Evolutionary conservation across 2,888 invertebrate species (phyloP), one percentile per base, ranked within the genome.

Genomic region (Germaria angustata): DNA sequence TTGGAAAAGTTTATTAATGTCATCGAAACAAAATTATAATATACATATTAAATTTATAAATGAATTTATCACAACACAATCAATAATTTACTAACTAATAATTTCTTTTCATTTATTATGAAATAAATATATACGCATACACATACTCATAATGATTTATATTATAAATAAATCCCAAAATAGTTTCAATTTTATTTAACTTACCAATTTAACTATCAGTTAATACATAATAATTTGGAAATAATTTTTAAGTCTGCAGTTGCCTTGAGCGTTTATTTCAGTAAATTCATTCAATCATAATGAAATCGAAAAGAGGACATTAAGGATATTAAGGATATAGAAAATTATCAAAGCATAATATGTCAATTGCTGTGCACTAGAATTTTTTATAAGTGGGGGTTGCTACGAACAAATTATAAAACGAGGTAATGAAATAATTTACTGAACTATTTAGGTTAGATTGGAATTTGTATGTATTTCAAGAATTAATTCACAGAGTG

Each of bases 271-370:
- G 24, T 49, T 34, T n/a, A 15, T 20, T 28, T 15, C 9, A 13
- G 32, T 13, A 32, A 53, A 53, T 32, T 17, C 17, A 15, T 32
- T 28, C 1, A 2, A 15, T 32, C 17, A 17, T 8, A 46, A 46
- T 20, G 9, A 46, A 46, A 46, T 28, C 15, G 4, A n/a, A n/a
- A n/a, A n/a, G n/a, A n/a, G n/a, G n/a, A n/a, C n/a, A n/a, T n/a
- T n/a, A n/a, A n/a, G n/a, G n/a, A n/a, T n/a, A n/a, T n/a, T n/a
- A n/a, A n/a, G 2, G 8, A 24, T 22, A 41, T 2, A 1, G n/a
- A 20, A 20, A 57, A 39, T 22, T 36, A 39, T 59, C 24, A 24
- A 59, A 59, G 24, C 59, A 15, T 41, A 59, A 59, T 59, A 41
- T 59, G 59, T 59, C 41, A 41, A 59, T 41, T 39, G n/a, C 17